phyloP scores from a whole-genome alignment of 2,113 vertebrate genomes.

The Eulacestoma nigropectus region DNA sequence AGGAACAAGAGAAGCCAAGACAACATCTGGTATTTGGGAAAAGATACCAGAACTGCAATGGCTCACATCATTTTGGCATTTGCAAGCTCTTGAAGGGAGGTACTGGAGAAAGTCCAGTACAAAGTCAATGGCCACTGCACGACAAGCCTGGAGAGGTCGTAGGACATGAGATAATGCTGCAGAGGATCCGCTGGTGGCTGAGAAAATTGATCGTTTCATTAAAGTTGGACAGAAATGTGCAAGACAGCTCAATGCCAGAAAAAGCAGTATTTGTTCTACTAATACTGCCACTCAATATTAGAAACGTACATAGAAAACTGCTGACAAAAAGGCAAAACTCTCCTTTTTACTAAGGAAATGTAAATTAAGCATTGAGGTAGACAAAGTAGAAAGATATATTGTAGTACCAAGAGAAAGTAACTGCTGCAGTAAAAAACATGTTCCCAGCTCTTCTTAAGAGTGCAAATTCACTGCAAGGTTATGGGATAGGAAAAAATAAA shows the following conservation, averaged over 20 bases:
- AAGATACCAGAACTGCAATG: conserved; percentile 7
- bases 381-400: not conserved
- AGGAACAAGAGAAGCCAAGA: not conserved
- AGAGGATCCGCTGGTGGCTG: not conserved
- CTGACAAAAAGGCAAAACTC: not conserved
- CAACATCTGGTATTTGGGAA: not conserved
- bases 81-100: not conserved
- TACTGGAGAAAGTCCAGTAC: not conserved
- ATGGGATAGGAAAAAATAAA: not conserved
- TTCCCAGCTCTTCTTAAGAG: not conserved
- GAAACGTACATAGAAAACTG: not conserved
- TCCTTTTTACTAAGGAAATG: not conserved
- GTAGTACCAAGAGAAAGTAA: not conserved
- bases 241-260: not conserved
- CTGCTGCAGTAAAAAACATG: not conserved
- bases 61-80: conserved; percentile 17
- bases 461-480: not conserved
- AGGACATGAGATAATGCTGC: not conserved
- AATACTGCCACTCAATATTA: not conserved
- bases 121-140: not conserved
- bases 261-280: not conserved
- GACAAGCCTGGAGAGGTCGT: not conserved
- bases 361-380: not conserved
- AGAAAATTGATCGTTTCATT: not conserved
- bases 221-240: not conserved